Percentiles rank a stretch among this genome's conserved stretches.
These are phyloP conservation scores for Tenthredo notha DNA, from an alignment of 2,888 invertebrate genomes.

Conservation along the genomic window DNA sequence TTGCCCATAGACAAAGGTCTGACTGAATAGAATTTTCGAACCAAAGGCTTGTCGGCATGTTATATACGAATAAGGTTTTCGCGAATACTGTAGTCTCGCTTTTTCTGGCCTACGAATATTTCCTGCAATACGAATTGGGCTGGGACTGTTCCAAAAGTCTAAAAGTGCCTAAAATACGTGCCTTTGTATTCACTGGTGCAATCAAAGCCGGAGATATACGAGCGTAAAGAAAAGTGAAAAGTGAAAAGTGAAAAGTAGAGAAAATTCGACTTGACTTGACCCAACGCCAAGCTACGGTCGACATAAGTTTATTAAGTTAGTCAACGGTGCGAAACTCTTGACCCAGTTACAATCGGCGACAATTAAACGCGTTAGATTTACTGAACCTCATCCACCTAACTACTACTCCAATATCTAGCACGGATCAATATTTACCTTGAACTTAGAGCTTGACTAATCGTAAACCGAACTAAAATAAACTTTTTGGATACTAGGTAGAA, in stretches of 20 bases:
- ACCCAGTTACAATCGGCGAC: constrained; percentile 28
- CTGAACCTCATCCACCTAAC: not conserved
- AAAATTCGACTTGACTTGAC: not conserved
- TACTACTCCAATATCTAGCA: constrained; percentile 1
- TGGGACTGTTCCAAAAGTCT: not conserved
- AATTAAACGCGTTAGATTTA: constrained; percentile 43
- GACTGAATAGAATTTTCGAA: constrained; percentile 39
- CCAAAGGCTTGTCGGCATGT: constrained; percentile 17
- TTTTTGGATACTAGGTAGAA: not conserved
- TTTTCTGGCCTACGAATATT: constrained; percentile 9
- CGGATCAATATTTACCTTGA: constrained; percentile 46
- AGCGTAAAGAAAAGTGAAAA: not conserved
- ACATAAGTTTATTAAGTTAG: constrained; percentile 11
- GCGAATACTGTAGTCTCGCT: not conserved
- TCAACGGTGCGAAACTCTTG: constrained; percentile 27
- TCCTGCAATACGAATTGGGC: not conserved
- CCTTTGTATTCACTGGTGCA: not conserved
- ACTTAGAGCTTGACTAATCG: constrained; percentile 25
- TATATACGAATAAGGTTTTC: not conserved
- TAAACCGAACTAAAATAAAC: constrained; percentile 25
- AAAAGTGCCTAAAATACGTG: constrained; percentile 30
- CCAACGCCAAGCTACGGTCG: not conserved
- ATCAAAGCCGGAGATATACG: not conserved
- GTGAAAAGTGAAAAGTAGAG: not conserved
- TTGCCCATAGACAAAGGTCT: constrained; percentile 19